phyloP scores from a whole-genome alignment of 2,888 invertebrate species.

The Lepidocyrtinus sp. region DNA sequence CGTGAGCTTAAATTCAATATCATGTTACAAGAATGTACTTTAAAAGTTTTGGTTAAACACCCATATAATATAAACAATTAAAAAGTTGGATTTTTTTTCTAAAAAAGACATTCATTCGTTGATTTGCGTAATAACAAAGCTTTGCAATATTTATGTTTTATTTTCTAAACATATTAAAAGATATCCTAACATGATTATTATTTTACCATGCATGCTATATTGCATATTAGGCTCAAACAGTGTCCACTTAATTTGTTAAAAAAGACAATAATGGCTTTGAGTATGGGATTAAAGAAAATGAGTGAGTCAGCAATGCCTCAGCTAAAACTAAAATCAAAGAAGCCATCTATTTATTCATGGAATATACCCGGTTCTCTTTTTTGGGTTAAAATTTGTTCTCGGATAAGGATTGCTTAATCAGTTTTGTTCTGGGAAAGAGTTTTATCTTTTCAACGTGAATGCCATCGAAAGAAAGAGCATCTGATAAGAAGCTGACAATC shows the following conservation, averaged over 20 bases:
- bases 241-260: not conserved
- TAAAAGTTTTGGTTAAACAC: conserved; percentile 1
- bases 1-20: not conserved
- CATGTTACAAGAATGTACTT: not conserved
- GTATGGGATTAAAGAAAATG: not conserved
- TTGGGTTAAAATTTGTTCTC: not conserved
- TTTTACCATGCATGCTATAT: not conserved
- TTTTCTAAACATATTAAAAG: not conserved
- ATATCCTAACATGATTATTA: not conserved
- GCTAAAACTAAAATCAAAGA: not conserved
- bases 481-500: not conserved
- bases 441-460: not conserved
- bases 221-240: too few relatives aligned
- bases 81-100: not conserved
- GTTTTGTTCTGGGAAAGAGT: not conserved
- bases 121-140: not conserved
- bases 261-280: not conserved
- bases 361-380: not conserved
- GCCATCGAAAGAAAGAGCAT: too few relatives aligned
- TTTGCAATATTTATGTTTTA: not conserved
- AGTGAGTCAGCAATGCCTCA: not conserved
- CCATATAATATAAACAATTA: not conserved
- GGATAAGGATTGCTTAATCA: not conserved
- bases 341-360: not conserved
- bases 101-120: not conserved